These are phyloP conservation scores for Oligia strigilis DNA, from an alignment of 2,888 invertebrate species.

Conservation along the genomic window DNA sequence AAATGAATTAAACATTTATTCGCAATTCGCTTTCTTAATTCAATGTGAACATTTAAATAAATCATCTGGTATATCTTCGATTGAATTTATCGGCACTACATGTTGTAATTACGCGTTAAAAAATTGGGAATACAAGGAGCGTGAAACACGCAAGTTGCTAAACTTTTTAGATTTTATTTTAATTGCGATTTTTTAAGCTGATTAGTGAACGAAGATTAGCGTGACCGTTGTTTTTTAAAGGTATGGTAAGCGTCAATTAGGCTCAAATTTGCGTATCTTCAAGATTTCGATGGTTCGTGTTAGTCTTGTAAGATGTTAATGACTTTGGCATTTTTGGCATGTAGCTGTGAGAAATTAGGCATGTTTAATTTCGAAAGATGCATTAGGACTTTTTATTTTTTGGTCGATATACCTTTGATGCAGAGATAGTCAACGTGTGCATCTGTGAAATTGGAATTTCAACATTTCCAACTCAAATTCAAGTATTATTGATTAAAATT, in stretches of 20 bases:
- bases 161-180: constrained; percentile 34
- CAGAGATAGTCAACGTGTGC: neutral
- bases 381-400: constrained; percentile 4
- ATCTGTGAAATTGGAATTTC: constrained; percentile 4
- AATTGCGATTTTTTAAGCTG: constrained; percentile 32
- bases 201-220: constrained; percentile 37
- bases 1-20: constrained; percentile 64
- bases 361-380: constrained; percentile 27
- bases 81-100: constrained; percentile 41
- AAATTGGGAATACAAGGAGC: constrained; percentile 54
- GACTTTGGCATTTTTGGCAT: constrained; percentile 39
- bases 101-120: constrained; percentile 29
- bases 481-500: constrained; percentile 19
- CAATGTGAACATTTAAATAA: constrained; percentile 48
- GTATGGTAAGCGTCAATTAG: constrained; percentile 38
- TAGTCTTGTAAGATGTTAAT: constrained; percentile 33
- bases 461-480: constrained; percentile 20
- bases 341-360: constrained; percentile 36
- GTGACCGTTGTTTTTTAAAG: constrained; percentile 30
- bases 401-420: neutral
- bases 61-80: constrained; percentile 35
- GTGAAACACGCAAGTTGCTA: constrained; percentile 50
- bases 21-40: constrained; percentile 63
- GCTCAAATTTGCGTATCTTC: constrained; percentile 10
- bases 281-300: constrained; percentile 9